Evolutionary conservation across 2,797 vertebrate genomes (phyloP).

Genomic region (Poecilia velifera): DNA sequence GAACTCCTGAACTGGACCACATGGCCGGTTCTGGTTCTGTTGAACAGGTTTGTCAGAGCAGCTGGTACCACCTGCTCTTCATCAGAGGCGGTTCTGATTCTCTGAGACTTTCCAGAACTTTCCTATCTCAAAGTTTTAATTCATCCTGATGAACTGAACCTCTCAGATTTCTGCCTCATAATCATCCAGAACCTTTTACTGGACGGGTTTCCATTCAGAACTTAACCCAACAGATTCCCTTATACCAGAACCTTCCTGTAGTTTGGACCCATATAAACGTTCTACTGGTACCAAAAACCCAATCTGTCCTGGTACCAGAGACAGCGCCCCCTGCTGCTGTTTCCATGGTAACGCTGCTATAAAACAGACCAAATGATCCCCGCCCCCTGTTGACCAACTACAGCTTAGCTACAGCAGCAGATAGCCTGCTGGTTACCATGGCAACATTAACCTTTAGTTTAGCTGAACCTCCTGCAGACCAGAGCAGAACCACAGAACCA

Average conservation of each 20-base stretch:
- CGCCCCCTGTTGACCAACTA: too few species aligned
- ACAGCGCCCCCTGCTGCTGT: not conserved
- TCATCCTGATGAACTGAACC: too few species aligned
- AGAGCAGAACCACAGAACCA: too few species aligned
- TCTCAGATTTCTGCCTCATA: too few species aligned
- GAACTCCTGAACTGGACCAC: not conserved
- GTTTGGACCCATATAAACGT: not conserved
- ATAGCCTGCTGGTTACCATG: too few species aligned
- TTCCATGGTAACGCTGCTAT: not conserved
- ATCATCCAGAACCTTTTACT: not conserved
- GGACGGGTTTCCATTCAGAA: not conserved
- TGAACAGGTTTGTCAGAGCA: too few species aligned
- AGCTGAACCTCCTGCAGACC: too few species aligned
- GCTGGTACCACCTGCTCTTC: not conserved
- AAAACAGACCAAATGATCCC: not conserved
- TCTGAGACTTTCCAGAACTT: not conserved
- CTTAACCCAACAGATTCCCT: not conserved
- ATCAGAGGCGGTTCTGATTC: not conserved
- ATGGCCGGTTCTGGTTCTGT: not conserved
- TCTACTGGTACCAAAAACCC: not conserved
- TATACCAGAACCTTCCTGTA: not conserved
- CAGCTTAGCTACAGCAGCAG: too few species aligned
- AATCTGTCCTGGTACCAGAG: not conserved
- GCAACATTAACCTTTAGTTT: too few species aligned
- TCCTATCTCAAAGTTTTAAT: not conserved